phyloP scores from a whole-genome alignment of 2,113 vertebrate species.

The Erythrocercus mccallii region DNA sequence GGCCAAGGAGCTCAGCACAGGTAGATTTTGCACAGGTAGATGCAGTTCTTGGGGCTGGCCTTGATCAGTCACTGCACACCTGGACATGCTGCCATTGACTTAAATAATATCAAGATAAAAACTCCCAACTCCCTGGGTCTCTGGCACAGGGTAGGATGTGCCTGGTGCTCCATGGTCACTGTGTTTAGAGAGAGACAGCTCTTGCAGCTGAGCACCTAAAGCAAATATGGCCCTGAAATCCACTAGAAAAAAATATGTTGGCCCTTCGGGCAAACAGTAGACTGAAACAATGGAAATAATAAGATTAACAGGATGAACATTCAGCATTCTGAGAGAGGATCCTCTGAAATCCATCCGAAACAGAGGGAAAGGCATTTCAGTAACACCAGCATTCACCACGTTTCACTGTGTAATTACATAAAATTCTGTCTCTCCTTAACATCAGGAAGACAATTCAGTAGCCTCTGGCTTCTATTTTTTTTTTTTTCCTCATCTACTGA shows the following conservation, averaged over 20 bases:
- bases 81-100: background rate
- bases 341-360: background rate
- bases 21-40: accelerated
- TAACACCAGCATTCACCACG: background rate
- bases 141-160: background rate
- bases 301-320: background rate
- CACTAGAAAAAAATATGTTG: background rate
- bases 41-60: background rate
- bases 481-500: background rate
- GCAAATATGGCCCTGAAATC: background rate
- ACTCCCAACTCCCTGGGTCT: background rate
- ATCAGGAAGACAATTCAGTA: background rate
- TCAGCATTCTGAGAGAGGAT: background rate
- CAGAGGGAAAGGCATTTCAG: background rate
- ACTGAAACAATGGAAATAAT: background rate
- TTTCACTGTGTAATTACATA: background rate
- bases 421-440: background rate
- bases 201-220: background rate
- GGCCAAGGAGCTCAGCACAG: background rate
- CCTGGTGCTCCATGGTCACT: background rate
- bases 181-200: background rate
- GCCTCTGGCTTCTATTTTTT: background rate
- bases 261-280: background rate
- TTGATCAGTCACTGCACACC: background rate
- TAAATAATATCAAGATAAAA: background rate